Evolutionary conservation across 2,797 vertebrate genomes (phyloP), one percentile per base, ranked within the genome.

Genomic region (Tragopan temminckii): DNA sequence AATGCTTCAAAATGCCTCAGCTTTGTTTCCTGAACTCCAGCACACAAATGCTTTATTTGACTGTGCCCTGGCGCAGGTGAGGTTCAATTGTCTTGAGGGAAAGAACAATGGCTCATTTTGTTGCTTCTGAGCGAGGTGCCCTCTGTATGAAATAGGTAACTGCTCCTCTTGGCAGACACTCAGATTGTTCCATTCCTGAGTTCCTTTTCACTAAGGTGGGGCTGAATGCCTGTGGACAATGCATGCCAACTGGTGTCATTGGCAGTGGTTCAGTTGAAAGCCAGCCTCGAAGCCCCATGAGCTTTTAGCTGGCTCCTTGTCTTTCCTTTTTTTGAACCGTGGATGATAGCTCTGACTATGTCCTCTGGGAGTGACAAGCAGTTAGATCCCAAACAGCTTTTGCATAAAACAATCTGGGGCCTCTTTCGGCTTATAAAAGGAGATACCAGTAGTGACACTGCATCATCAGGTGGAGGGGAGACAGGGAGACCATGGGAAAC

Each of bases 41-140:
- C 20, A 27, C 36, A 18, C 0, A 0, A 58, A 46, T 1, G 2
- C 76, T 3, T 2, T 38, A 71, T 4, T 2, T 35, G 38, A 13
- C 25, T 46, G 18, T 23, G 33, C 24, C 62, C 40, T 61, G 42
- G 24, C 10, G 13, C 58, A 16, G 57, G 7, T 25, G 84, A 1
- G 0, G 13, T 16, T 69, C 3, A 0, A 57, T 61, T 48, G 18
- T 58, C 75, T 24, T 1, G 2, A 7, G 29, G 27, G 16, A 59
- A 11, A 21, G 16, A 62, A 11, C 0, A 0, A 42, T 58, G 55
- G 23, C 29, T 88, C 3, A 0, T 35, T 74, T 69, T 53, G 4
- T 14, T 46, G 16, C 36, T 88, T 80, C 23, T 0, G 0, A 31
- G 14, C 1, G 4, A 50, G 23, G 52, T 24, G 36, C 7, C 27